These are phyloP conservation scores for Gymnarchus niloticus DNA, from an alignment of 2,113 vertebrate species.

Conservation along the genomic window DNA sequence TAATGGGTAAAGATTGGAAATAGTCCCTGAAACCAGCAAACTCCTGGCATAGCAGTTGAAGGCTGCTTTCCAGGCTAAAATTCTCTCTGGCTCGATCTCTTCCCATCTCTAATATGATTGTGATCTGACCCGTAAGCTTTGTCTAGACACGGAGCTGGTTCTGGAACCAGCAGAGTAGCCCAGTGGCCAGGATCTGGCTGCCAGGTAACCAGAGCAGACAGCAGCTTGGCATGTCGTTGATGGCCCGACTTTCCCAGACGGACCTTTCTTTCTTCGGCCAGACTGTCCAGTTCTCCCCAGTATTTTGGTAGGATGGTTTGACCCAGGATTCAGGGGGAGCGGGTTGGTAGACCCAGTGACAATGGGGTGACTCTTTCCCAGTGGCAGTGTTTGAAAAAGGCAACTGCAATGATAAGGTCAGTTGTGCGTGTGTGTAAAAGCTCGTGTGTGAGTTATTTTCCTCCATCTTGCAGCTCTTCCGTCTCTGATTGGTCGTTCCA, in stretches of 20 bases:
- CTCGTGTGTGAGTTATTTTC: neutral
- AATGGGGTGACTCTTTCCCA: constrained; percentile 24
- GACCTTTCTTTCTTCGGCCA: neutral
- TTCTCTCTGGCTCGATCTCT: neutral
- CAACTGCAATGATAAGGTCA: constrained; percentile 39
- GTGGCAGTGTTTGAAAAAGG: constrained; percentile 25
- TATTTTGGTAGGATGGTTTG: too few relatives aligned
- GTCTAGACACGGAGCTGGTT: neutral
- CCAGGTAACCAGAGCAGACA: neutral
- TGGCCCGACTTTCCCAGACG: neutral
- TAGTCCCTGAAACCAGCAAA: neutral
- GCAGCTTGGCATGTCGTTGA: neutral
- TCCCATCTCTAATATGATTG: neutral
- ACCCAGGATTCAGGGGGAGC: too few relatives aligned
- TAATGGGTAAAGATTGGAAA: neutral
- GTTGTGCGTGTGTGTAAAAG: neutral
- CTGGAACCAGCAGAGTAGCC: neutral
- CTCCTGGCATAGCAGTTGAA: neutral
- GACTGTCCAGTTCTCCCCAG: neutral
- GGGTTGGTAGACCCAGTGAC: too few relatives aligned
- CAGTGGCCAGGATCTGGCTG: neutral
- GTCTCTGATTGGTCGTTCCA: neutral
- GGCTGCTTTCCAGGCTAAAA: neutral
- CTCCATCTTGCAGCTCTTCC: neutral
- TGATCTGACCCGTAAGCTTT: neutral